phyloP scores from a whole-genome alignment of 2,888 invertebrate species.

The Macaria notata region DNA sequence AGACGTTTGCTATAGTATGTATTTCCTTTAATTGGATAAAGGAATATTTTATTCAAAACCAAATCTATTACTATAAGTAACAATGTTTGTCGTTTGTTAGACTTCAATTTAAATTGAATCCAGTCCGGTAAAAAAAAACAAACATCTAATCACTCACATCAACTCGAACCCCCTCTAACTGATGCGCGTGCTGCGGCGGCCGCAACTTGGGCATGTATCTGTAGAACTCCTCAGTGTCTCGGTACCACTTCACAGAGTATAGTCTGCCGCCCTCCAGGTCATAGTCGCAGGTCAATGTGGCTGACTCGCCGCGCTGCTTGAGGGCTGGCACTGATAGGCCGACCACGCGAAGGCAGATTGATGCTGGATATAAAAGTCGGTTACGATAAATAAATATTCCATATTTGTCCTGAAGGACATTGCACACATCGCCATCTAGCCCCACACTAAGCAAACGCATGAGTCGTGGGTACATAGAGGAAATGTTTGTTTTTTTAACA shows the following conservation, averaged over 20 bases:
- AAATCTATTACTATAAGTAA: no score
- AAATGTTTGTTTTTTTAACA: no score
- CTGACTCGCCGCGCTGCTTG: slow-evolving; percentile 82
- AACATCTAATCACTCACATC: slow-evolving; percentile 78
- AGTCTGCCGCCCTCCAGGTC: slow-evolving; percentile 84
- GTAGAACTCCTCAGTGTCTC: slow-evolving; percentile 85
- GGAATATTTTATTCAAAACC: no score
- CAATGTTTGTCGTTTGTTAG: no score
- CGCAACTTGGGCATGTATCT: slow-evolving; percentile 84
- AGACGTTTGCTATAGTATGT: no score
- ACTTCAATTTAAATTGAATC: no score
- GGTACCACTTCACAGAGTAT: slow-evolving; percentile 86
- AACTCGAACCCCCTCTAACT: slow-evolving; percentile 83
- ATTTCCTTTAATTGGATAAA: no score
- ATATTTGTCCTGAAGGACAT: no score
- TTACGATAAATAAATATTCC: no score
- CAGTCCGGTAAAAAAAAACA: not conserved
- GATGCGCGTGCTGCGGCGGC: slow-evolving; percentile 84
- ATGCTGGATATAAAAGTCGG: slow-evolving; percentile 45
- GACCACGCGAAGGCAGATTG: slow-evolving; percentile 69
- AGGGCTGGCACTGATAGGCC: slow-evolving; percentile 80
- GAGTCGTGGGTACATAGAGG: no score
- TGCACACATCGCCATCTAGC: no score
- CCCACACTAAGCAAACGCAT: no score
- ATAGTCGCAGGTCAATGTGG: slow-evolving; percentile 82